Evolutionary conservation across 2,888 invertebrate species (phyloP).

Genomic region (Megaustenia siamemsis): DNA sequence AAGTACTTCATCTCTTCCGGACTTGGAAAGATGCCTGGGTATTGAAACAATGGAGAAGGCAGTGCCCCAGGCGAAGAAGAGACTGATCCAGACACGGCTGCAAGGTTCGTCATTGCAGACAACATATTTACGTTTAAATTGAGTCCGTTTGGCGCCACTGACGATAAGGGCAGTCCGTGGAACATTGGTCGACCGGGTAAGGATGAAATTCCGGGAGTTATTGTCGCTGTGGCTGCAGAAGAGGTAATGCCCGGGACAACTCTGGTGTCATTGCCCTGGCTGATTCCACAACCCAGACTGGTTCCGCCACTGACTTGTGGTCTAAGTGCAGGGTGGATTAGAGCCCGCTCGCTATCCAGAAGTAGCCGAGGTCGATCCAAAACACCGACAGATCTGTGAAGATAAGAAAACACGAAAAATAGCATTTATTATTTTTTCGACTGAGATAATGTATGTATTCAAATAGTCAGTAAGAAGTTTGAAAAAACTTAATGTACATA

Average conservation of each 20-base stretch:
- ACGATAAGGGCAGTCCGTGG: constrained; percentile 31
- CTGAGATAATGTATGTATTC: too few species aligned
- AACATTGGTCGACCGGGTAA: constrained; percentile 23
- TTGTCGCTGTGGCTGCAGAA: not conserved
- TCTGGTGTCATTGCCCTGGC: not conserved
- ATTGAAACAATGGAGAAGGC: constrained; percentile 58
- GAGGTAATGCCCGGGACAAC: not conserved
- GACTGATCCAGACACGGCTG: constrained; percentile 8
- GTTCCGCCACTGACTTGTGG: not conserved
- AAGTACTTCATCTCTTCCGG: constrained; percentile 51
- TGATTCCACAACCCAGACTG: not conserved
- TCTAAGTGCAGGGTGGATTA: not conserved
- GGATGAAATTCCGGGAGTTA: not conserved
- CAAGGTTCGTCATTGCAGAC: constrained; percentile 17
- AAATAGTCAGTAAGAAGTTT: too few species aligned
- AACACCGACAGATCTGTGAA: constrained; percentile 3
- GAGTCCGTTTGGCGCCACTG: not conserved
- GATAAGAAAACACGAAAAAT: not conserved
- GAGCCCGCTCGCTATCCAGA: not conserved
- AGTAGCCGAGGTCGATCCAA: constrained; percentile 3
- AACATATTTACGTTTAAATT: constrained; percentile 14
- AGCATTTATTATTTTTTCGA: not conserved
- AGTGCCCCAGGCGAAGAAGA: not conserved
- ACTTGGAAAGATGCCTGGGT: constrained; percentile 63
- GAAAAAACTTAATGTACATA: too few species aligned